Base-by-base conservation (phyloP, 53 echinoderm and acorn worm genomes). In the Henricia sp. region DNA sequence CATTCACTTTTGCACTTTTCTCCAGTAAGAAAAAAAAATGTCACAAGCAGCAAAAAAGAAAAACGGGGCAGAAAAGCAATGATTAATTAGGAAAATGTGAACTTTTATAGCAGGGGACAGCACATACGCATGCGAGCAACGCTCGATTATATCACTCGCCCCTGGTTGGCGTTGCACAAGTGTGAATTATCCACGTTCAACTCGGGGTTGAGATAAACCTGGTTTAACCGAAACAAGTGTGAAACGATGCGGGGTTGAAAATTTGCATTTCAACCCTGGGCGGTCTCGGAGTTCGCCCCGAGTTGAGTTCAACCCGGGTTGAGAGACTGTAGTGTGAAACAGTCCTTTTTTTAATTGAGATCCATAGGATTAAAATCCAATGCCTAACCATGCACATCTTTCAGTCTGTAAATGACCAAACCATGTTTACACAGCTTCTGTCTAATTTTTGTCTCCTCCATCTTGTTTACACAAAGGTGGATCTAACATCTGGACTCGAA, bases 401-500 rank as follows among this genome's bases (percentile, higher is more conserved):
- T 13, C 33, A 28, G 29, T 73, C 27, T 23, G 17, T 29, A 5
- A n/a, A 3, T 26, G 17, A 34, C 20, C 3, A 20, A 50, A 27
- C 17, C 14, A 38, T 30, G 21, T 6, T 37, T 68, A 24, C 19
- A 6, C 21, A 14, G 3, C 23, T 26, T 19, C 39, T 23, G 21
- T 37, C 16, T 38, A 10, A n/a, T 43, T 6, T 40, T 28, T 6
- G 40, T 8, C 30, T 48, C 14, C 23, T 72, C 8, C 52, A 50
- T 62, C 37, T 66, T 71, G 39, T 67, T 58, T 52, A 19, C 37
- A 24, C 19, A 94, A 58, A 38, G 95, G 95, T 95, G 41, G 95
- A 95, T 77, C 72, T 95, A 0, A 67, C 82, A 41, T 89, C 91
- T 69, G 95, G 89, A 42, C 52, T 95, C 27, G 93, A 93, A 20